Percentiles rank a stretch among this genome's conserved stretches.
phyloP scores from a whole-genome alignment of 2,888 invertebrate genomes.

The Dyspetes luteomarginatus region DNA sequence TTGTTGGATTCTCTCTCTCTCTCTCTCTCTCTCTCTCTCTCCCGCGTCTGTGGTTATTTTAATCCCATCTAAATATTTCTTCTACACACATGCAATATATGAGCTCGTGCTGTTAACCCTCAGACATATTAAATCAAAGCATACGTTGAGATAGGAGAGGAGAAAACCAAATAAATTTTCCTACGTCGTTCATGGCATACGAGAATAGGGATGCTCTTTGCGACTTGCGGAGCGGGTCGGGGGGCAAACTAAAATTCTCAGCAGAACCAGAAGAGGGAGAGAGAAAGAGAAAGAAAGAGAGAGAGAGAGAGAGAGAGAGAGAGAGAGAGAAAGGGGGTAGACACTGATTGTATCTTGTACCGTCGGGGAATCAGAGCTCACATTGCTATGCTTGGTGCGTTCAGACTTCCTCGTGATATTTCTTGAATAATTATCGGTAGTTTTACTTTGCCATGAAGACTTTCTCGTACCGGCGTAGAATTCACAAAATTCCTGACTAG shows the following conservation, averaged over 20 bases:
- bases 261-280: not conserved
- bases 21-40: not conserved
- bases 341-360: not conserved
- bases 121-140: conserved; percentile 58
- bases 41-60: conserved; percentile 34
- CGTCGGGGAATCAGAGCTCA: conserved; percentile 54
- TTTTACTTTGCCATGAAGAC: conserved; percentile 68
- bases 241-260: conserved; percentile 23
- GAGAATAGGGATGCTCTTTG: conserved; percentile 34
- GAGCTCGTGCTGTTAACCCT: conserved; percentile 8
- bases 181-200: conserved; percentile 36
- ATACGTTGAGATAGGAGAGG: conserved; percentile 23
- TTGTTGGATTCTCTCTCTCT: not conserved
- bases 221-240: conserved; percentile 1
- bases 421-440: conserved; percentile 79
- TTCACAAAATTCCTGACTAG: conserved; percentile 22
- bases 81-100: conserved; percentile 11
- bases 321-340: not conserved
- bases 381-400: conserved; percentile 75
- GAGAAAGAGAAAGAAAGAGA: not conserved
- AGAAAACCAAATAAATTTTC: conserved; percentile 54
- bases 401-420: conserved; percentile 73
- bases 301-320: not conserved
- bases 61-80: conserved; percentile 58
- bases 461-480: conserved; percentile 72